Conservation (phyloP, 2,888 invertebrate species). For the Zaprionus bogoriensis region DNA sequence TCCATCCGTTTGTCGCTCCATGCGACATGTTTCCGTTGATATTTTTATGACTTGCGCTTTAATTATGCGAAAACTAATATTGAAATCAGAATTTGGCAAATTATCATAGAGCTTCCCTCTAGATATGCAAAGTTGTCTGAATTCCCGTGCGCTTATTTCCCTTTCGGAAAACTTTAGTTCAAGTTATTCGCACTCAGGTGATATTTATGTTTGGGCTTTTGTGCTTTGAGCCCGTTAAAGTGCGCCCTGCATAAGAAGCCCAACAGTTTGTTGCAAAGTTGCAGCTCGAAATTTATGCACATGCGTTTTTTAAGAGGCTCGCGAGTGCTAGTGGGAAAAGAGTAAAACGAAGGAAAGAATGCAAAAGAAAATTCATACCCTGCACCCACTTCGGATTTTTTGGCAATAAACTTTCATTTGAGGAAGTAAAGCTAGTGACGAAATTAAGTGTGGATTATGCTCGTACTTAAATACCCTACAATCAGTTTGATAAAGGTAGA, state of each 20-base stretch:
- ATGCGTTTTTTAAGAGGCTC: slow-evolving; percentile 16
- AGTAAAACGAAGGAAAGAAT: background rate
- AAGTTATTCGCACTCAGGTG: background rate
- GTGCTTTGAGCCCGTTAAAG: slow-evolving; percentile 6
- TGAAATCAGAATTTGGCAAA: slow-evolving; percentile 1
- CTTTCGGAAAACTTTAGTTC: background rate
- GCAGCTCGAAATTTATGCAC: slow-evolving; percentile 14
- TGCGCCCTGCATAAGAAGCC: background rate
- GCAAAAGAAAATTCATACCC: background rate
- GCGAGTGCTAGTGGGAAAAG: slow-evolving; percentile 17
- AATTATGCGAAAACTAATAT: slow-evolving; percentile 20
- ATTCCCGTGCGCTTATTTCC: background rate
- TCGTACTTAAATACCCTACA: too few species aligned
- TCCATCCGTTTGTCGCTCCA: slow-evolving; percentile 18
- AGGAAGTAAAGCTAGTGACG: too few species aligned
- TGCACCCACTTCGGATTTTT: too few species aligned
- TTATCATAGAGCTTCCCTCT: background rate
- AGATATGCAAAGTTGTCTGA: background rate
- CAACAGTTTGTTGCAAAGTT: slow-evolving; percentile 16
- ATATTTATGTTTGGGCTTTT: background rate
- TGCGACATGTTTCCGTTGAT: slow-evolving; percentile 3
- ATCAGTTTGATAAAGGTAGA: too few species aligned
- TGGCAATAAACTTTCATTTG: too few species aligned
- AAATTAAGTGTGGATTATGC: too few species aligned
- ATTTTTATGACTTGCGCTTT: slow-evolving; percentile 33